These are phyloP conservation scores for Andrena cerasifolii DNA, from an alignment of 1,140 invertebrate genomes.

Conservation along the genomic window DNA sequence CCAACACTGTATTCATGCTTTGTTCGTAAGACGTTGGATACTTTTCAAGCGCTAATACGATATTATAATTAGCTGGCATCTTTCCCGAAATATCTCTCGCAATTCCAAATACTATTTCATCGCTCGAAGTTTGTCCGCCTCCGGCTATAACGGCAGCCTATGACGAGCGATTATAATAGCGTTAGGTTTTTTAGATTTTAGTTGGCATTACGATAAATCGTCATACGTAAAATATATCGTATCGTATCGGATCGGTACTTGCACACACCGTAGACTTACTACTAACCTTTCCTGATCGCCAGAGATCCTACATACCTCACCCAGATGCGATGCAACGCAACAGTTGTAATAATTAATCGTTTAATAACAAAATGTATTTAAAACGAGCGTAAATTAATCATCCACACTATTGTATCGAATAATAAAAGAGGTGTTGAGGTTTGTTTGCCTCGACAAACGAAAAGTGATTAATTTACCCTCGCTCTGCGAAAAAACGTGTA, in stretches of 20 bases:
- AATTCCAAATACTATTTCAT: conserved; percentile 88
- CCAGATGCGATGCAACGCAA: background rate
- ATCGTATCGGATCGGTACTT: no score
- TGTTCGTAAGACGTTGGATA: conserved; percentile 92
- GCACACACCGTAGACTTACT: no score
- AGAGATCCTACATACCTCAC: conserved; percentile 73
- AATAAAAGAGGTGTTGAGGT: no score
- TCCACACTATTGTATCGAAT: no score
- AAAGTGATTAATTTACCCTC: no score
- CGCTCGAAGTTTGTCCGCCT: conserved; percentile 82
- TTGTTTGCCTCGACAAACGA: no score
- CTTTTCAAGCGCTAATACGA: conserved; percentile 86
- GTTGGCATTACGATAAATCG: no score
- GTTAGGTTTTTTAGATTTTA: background rate
- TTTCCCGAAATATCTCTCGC: conserved; percentile 88
- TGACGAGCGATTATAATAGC: conserved; percentile 4
- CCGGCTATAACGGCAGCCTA: conserved; percentile 77
- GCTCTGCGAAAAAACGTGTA: no score
- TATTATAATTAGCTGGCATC: conserved; percentile 89
- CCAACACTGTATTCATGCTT: conserved; percentile 95
- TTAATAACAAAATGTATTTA: conserved; percentile 32
- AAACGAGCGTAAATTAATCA: conserved; percentile 37
- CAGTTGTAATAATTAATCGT: conserved; percentile 29
- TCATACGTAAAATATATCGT: no score
- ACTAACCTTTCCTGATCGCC: conserved; percentile 71